phyloP scores from a whole-genome alignment of 2,888 invertebrate species.

The Pandemis cinnamomeana region DNA sequence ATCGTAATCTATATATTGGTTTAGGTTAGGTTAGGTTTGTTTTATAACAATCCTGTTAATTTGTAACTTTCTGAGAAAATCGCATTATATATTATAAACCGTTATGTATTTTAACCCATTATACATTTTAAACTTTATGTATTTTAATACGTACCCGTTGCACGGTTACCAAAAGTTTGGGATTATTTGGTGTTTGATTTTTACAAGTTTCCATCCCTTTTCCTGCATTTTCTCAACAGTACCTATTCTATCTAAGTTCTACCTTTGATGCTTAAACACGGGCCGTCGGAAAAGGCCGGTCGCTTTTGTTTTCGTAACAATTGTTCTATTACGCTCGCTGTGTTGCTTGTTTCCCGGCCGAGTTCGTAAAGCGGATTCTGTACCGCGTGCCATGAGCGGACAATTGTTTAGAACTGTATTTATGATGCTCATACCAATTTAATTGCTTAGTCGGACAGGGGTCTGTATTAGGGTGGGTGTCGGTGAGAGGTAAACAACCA shows the following conservation, averaged over 20 bases:
- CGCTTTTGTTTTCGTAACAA: constrained; percentile 6
- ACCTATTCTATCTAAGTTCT: neutral
- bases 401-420: neutral
- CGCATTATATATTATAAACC: too few species aligned
- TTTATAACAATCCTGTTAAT: too few species aligned
- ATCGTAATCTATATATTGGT: too few species aligned
- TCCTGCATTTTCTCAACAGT: neutral
- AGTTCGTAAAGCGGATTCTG: neutral
- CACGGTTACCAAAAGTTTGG: too few species aligned
- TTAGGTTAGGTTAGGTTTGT: too few species aligned
- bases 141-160: too few species aligned
- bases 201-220: neutral
- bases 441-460: neutral
- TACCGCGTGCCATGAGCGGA: neutral
- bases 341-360: neutral
- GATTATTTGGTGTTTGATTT: neutral
- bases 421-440: constrained; percentile 1
- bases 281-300: neutral
- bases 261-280: neutral
- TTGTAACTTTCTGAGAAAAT: too few species aligned
- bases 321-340: neutral
- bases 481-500: too few species aligned
- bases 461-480: too few species aligned
- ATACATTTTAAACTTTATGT: too few species aligned
- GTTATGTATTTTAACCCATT: too few species aligned